Base-by-base conservation (phyloP, 1,140 invertebrate species). In the Oryzaephilus surinamensis region DNA sequence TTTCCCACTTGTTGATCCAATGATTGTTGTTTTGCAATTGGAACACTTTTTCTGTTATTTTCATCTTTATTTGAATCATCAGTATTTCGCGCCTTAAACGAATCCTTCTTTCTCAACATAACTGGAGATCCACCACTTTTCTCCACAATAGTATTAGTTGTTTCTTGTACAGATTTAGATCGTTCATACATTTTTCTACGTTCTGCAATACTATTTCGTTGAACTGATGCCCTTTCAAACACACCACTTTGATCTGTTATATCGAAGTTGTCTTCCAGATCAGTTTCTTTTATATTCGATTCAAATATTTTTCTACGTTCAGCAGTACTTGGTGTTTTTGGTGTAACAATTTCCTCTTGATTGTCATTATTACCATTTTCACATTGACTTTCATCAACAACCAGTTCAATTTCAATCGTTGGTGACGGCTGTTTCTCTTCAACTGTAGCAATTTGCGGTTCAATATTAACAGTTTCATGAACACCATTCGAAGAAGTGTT, bases 181-280 rank as follows among this genome's bases (percentile, higher is more conserved):
- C 54, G 41, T 43, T 86, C 83, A 55, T 87, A 87, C 48, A 84
- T 65, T 41, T 79, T 74, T 3, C 82, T 67, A 6, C 82, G 66
- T 40, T 87, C 84, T 1, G 84, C 83, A 46, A 89, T 85, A 6
- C 81, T 84, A 43, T 69, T 73, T 21, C 77, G 64, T 49, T 79
- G 75, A 1, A 66, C 26, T 6, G 66, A 62, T 10, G 61, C 55
- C 21, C 66, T 60, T 41, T 75, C 72, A 21, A 76, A 70, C 45
- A 63, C 70, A 5, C 61, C 65, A n/a, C 58, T 41, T 14, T 71
- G 70, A 37, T 57, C 54, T n/a, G 27, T 34, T 7, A 32, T 31
- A 30, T 69, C 62, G 32, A 55, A 52, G 18, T 43, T 55, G 18
- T 69, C 50, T 57, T 69, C 12, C 10, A 10, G 20, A n/a, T 50